These are phyloP conservation scores for Solen grandis DNA, from an alignment of 1,140 invertebrate species.

Conservation along the genomic window DNA sequence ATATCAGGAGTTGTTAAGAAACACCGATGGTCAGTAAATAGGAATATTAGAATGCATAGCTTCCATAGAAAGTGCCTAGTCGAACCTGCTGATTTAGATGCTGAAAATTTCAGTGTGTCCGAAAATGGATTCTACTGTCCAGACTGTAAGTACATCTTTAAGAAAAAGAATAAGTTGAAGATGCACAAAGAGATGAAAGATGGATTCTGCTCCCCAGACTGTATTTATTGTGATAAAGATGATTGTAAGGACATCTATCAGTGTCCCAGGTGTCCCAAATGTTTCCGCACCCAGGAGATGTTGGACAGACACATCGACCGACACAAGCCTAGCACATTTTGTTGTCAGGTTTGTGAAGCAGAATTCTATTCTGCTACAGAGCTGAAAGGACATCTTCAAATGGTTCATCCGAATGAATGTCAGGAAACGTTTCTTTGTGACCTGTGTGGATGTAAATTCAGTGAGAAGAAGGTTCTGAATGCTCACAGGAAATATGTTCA, in stretches of 20 bases:
- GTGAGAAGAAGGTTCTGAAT: constrained; percentile 39
- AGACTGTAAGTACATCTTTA: constrained; percentile 43
- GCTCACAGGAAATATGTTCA: constrained; percentile 51
- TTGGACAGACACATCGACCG: constrained; percentile 15
- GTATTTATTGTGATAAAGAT: constrained; percentile 52
- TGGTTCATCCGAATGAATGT: background rate
- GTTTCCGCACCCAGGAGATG: constrained; percentile 32
- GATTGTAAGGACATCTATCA: constrained; percentile 32
- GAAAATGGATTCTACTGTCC: constrained; percentile 36
- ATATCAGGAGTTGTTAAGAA: background rate
- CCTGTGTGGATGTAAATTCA: constrained; percentile 46
- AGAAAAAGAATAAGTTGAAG: constrained; percentile 24
- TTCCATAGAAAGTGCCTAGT: constrained; percentile 39
- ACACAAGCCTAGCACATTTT: background rate
- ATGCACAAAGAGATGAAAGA: constrained; percentile 32
- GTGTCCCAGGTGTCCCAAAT: constrained; percentile 41
- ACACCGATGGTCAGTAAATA: constrained; percentile 29
- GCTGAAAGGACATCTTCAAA: constrained; percentile 14
- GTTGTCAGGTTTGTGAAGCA: constrained; percentile 7
- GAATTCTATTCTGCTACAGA: constrained; percentile 27
- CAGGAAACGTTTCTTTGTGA: constrained; percentile 39
- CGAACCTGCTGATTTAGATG: constrained; percentile 17
- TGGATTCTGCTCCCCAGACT: constrained; percentile 35
- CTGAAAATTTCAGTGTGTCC: constrained; percentile 27
- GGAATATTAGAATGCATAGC: constrained; percentile 39